Conservation (phyloP, 2,797 vertebrate genomes). For the Ptychadena robeensis region DNA sequence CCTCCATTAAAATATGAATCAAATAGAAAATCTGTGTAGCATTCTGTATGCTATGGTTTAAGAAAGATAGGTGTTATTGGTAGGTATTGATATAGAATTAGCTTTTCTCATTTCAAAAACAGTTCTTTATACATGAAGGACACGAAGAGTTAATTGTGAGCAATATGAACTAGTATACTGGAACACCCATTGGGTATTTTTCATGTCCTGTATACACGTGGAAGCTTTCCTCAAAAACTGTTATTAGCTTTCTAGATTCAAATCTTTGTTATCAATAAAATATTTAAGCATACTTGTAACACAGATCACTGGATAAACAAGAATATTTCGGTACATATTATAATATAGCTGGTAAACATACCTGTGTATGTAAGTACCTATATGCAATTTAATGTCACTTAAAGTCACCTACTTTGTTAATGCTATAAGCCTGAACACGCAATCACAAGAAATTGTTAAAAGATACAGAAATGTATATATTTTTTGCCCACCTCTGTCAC, state of each 20-base stretch:
- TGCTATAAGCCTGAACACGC: not conserved
- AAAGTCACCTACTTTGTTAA: not conserved
- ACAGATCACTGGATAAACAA: constrained; percentile 9
- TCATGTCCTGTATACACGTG: not conserved
- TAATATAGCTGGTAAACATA: not conserved
- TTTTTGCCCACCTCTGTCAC: not conserved
- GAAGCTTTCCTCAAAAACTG: not conserved
- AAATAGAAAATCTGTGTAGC: not conserved
- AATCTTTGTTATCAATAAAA: too few relatives aligned
- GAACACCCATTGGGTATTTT: not conserved
- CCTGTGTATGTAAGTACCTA: not conserved
- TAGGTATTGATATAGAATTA: not conserved
- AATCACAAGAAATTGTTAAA: not conserved
- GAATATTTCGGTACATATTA: not conserved
- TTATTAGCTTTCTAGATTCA: not conserved
- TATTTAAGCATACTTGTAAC: not conserved
- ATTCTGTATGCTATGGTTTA: not conserved
- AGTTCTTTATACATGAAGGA: not conserved
- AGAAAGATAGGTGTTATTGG: not conserved
- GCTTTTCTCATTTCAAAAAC: not conserved
- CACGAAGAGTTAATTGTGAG: not conserved
- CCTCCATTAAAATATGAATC: too few relatives aligned
- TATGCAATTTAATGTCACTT: not conserved
- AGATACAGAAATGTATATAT: not conserved
- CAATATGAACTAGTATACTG: not conserved